Evolutionary conservation across 2,113 vertebrate species (phyloP), one percentile per base, ranked within the genome.

Genomic region (Hypomesus transpacificus): DNA sequence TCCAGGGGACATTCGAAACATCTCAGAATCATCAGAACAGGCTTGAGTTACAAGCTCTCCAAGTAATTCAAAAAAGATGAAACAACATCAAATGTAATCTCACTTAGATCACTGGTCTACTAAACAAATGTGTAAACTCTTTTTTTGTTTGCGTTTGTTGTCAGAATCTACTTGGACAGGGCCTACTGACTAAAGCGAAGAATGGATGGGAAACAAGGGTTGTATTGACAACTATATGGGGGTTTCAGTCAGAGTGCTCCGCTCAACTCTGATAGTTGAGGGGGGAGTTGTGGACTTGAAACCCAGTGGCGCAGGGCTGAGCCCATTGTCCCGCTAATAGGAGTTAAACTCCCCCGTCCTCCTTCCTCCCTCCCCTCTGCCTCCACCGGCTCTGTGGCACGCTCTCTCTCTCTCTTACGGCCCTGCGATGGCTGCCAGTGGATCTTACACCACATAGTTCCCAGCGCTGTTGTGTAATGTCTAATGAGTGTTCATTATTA

Each of bases 291-390:
- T 46, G 63, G 34, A 65, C 20, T 46, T 46, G 39, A 20, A 21
- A 39, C 20, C 31, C 18, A 21, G n/a, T n/a, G 34, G 24, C 18
- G 9, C n/a, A 28, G 16, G 69, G 13, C 46, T 70, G 54, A n/a
- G 22, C 66, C 70, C 63, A 83, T 85, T 85, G 84, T 85, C 69
- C 66, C 63, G 56, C 67, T 85, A 85, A 85, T 83, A 79, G 84
- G 75, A 85, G 81, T 85, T 83, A 85, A 80, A 81, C 78, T 85
- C 81, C 58, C 22, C 58, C 66, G 77, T 66, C 75, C 78, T 39
- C 17, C 62, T 39, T n/a, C 26, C 62, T 28, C 62, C 28, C 28
- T n/a, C 62, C 62, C 39, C 63, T 39, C 63, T 20, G n/a, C 67
- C 70, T 70, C 54, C 62, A 68, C 83, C 14, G 61, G 74, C 80